Base-by-base conservation (phyloP, 2,888 invertebrate species). In the Leptopilina syphax region DNA sequence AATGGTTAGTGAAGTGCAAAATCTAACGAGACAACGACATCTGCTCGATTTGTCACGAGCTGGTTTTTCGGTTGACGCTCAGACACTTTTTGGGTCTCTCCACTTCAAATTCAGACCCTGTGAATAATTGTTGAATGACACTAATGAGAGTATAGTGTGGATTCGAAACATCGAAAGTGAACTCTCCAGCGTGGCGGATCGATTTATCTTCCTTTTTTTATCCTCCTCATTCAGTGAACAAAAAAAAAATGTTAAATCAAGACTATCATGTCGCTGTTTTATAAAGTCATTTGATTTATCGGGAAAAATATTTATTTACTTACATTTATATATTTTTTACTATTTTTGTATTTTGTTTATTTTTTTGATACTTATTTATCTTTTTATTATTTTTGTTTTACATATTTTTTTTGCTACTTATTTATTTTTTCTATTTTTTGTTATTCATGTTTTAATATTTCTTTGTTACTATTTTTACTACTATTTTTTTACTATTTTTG, bases 51-150 rank as follows among this genome's bases (percentile, higher is more conserved):
- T 84, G 91, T 89, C 86, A 86, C 88, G 89, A 88, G 76, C 78
- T 84, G 85, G 80, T 88, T 85, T 87, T 86, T 87, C 87, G 83
- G 70, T 76, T 86, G 84, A 86, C 85, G 84, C 54, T 73, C 57
- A 73, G 34, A 57, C 57, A 73, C 54, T 73, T 34, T 85, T 84
- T 85, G 84, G 83, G 83, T 83, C 82, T 83, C 82, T 84, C 12
- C 86, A 84, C 87, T 87, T 85, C 83, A 86, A 85, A 86, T 83
- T 87, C 87, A 82, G 79, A 63, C 83, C 82, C 87, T 90, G 90
- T 91, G 90, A 88, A 91, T 90, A 91, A 91, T 91, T 89, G 89
- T 83, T 90, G 89, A 91, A 91, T 91, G 85, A 85, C 86, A 86
- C 90, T 91, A 90, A 91, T 90, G 91, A 91, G 90, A 88, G 87